These are phyloP conservation scores for Cephus nigrinus DNA, from an alignment of 2,888 invertebrate genomes.

Conservation along the genomic window DNA sequence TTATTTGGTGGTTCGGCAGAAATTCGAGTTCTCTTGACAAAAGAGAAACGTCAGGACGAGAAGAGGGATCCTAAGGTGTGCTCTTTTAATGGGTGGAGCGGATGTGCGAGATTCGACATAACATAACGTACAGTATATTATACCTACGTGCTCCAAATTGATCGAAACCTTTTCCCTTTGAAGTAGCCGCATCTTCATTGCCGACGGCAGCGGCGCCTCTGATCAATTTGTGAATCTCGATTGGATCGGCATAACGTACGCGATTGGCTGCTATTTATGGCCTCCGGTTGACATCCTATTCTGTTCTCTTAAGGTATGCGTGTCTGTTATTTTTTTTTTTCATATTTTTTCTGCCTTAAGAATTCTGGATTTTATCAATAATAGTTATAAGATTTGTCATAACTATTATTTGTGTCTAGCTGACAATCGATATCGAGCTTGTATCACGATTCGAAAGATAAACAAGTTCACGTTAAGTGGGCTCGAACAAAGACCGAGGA, in stretches of 20 bases:
- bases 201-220: neutral
- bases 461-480: neutral
- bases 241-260: neutral
- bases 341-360: neutral
- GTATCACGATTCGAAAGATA: too few species aligned
- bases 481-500: neutral
- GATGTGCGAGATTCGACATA: neutral
- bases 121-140: neutral
- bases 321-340: neutral
- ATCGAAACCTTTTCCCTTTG: neutral
- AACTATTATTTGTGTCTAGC: neutral
- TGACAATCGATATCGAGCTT: neutral
- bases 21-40: neutral
- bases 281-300: neutral
- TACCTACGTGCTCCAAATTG: neutral
- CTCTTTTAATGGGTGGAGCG: neutral
- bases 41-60: neutral
- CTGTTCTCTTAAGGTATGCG: neutral
- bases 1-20: neutral
- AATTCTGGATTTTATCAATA: neutral
- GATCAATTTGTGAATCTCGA: neutral
- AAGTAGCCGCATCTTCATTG: neutral
- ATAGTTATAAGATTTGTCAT: neutral
- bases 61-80: neutral
- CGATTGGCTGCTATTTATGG: too few species aligned